Percentiles rank a stretch among this genome's conserved stretches.
Conservation (phyloP, 2,113 vertebrate species). For the Erythrolamprus reginae region DNA sequence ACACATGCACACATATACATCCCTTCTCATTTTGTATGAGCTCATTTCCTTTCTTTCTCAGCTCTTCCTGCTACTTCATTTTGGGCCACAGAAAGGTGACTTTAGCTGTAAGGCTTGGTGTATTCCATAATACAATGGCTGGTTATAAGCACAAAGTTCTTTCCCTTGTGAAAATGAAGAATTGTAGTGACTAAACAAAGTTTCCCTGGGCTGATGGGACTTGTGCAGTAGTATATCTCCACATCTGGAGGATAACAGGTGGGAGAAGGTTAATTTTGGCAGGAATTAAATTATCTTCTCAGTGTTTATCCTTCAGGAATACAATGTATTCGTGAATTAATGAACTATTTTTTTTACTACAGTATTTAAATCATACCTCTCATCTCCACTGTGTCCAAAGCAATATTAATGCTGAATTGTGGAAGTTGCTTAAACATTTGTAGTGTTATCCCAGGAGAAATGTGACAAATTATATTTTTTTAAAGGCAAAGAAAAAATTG, state of each 20-base stretch:
- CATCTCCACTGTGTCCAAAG: background rate
- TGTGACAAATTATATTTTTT: background rate
- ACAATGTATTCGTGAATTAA: background rate
- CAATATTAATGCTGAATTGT: no score
- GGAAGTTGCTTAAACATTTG: background rate
- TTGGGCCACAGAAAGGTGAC: background rate
- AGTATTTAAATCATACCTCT: background rate
- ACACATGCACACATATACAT: background rate
- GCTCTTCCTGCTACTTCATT: background rate
- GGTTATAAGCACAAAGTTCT: background rate
- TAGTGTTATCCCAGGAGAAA: background rate
- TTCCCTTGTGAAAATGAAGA: background rate
- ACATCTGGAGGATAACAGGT: background rate
- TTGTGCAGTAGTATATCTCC: no score
- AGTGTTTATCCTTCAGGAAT: background rate
- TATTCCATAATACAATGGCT: background rate
- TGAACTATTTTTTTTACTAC: background rate
- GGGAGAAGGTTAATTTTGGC: background rate
- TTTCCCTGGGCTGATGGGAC: background rate
- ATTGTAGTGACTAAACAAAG: background rate
- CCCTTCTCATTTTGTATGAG: slow-evolving; percentile 15
- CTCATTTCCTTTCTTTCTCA: slow-evolving; percentile 66
- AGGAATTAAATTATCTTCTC: background rate
- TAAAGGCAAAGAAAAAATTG: no score
- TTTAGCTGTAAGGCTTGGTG: background rate